Evolutionary conservation across 92 coral and sea anemone species (phyloP).

Genomic region (Phenganax stokvisi): DNA sequence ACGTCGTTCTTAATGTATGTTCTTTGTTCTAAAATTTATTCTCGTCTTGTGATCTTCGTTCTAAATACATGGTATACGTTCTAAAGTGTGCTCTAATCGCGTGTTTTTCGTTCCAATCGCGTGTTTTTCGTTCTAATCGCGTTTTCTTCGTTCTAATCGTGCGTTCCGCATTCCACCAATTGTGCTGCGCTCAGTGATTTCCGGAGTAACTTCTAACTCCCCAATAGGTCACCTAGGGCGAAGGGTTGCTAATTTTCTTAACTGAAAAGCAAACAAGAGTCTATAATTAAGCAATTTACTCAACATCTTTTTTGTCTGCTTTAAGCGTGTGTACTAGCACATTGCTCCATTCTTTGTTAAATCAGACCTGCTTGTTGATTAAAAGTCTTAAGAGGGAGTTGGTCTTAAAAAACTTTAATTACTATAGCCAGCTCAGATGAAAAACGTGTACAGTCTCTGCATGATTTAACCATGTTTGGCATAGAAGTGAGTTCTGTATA

Average conservation of each 20-base stretch:
- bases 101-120: neutral
- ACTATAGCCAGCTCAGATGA: neutral
- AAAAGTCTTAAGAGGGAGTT: neutral
- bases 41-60: neutral
- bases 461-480: too few relatives aligned
- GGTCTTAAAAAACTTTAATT: neutral
- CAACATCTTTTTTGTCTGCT: constrained; percentile 18
- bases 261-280: constrained; percentile 14
- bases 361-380: neutral
- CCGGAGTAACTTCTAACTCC: neutral
- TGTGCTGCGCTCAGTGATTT: neutral
- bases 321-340: neutral
- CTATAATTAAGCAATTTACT: constrained; percentile 14
- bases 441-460: neutral
- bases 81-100: neutral
- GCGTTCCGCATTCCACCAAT: neutral
- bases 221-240: neutral
- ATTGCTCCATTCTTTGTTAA: neutral
- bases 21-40: neutral
- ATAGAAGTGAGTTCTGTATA: neutral
- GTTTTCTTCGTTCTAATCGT: neutral
- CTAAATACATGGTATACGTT: neutral
- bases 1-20: neutral
- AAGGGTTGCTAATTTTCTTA: constrained; percentile 6
- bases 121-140: neutral